phyloP scores from a whole-genome alignment of 2,797 vertebrate genomes.

The Pangasius djambal region DNA sequence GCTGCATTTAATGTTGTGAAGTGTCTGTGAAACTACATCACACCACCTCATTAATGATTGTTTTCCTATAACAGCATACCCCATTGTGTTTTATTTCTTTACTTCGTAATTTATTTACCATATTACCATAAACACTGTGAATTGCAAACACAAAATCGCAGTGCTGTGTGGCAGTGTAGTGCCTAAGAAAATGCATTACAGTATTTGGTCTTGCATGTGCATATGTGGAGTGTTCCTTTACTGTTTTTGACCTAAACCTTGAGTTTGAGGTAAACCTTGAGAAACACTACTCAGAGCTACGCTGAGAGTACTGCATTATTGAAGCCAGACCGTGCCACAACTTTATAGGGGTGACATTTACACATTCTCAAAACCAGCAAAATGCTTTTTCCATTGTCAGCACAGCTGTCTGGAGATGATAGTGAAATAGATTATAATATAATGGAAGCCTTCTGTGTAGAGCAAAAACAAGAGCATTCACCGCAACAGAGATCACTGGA shows the following conservation, averaged over 20 bases:
- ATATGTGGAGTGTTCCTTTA: slow-evolving; percentile 1
- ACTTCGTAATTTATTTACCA: neutral
- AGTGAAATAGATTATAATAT: slow-evolving; percentile 35
- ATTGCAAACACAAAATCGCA: neutral
- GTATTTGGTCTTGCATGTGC: neutral
- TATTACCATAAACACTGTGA: neutral
- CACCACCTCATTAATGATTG: neutral
- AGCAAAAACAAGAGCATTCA: slow-evolving; percentile 44
- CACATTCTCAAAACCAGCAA: slow-evolving; percentile 58
- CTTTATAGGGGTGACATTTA: slow-evolving; percentile 50
- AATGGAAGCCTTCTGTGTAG: slow-evolving; percentile 44
- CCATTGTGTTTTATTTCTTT: neutral
- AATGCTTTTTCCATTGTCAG: slow-evolving; percentile 59
- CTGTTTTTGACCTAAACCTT: neutral
- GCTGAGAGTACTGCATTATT: slow-evolving; percentile 49
- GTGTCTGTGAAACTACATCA: neutral
- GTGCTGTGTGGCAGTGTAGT: too few species aligned
- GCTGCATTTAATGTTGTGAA: neutral
- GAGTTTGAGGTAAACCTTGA: neutral
- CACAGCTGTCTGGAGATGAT: slow-evolving; percentile 45
- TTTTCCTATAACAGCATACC: neutral
- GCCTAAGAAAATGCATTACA: neutral
- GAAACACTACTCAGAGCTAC: slow-evolving; percentile 18
- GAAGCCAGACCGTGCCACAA: slow-evolving; percentile 56
- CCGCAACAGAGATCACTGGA: slow-evolving; percentile 35